Percentiles rank a stretch among this genome's conserved stretches.
phyloP scores from a whole-genome alignment of 2,113 vertebrate genomes.

The Daubentonia madagascariensis region DNA sequence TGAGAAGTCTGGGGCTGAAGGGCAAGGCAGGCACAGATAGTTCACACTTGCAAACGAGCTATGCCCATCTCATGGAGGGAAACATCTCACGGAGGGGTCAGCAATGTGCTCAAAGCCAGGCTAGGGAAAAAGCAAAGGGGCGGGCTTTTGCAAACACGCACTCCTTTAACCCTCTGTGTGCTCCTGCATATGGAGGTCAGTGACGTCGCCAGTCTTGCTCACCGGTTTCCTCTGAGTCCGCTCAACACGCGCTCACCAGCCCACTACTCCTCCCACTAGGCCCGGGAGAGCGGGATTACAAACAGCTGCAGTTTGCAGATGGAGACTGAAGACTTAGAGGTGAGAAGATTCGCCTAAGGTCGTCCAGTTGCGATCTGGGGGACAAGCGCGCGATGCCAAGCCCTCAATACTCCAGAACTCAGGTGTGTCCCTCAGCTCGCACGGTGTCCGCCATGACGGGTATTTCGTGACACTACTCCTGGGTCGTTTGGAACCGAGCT shows the following conservation, averaged over 20 bases:
- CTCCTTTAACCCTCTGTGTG: background rate
- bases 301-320: background rate
- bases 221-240: background rate
- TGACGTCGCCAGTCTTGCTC: background rate
- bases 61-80: background rate
- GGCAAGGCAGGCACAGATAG: background rate
- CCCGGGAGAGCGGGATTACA: fast-evolving
- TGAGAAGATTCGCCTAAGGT: background rate
- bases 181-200: too few relatives aligned
- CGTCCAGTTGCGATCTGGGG: background rate
- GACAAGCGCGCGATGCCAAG: background rate
- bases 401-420: background rate
- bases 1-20: background rate
- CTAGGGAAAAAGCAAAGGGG: background rate
- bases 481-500: background rate
- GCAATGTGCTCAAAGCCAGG: background rate
- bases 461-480: too few relatives aligned
- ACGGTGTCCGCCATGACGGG: fast-evolving
- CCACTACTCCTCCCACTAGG: background rate
- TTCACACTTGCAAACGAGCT: background rate
- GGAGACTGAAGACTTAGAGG: background rate
- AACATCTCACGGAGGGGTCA: too few relatives aligned
- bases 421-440: background rate
- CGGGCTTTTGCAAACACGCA: background rate
- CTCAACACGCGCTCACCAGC: background rate